Base-by-base conservation (phyloP, 1,140 invertebrate genomes). In the Sogatella furcifera region DNA sequence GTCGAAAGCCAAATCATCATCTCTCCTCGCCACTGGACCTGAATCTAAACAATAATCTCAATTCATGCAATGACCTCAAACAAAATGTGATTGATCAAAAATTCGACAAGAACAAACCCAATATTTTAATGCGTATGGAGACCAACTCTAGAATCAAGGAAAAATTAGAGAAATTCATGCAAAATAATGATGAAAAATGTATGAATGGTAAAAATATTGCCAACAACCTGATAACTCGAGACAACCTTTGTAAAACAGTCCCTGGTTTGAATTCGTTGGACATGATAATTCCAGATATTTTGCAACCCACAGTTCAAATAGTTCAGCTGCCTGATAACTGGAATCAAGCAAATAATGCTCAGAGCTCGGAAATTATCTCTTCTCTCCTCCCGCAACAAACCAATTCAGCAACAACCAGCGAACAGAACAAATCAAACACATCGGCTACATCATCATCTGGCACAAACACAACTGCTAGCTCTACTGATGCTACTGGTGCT, bases 241-340 rank as follows among this genome's bases (percentile, higher is more conserved):
- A 49, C 21, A 22, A 19, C 15, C 14, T 49, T 2, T 49, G 15
- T 19, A 49, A 49, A 22, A 49, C 46, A 49, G 46, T 49, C 2
- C 78, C 78, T 13, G 78, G 78, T 28, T 62, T 81, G 38, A 77
- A 77, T 61, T 75, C 78, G 34, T 68, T 80, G 57, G 76, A 80
- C 46, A 77, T 82, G 73, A 77, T 82, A 62, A 69, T 77, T 15
- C 79, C 80, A 3, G 71, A 72, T 4, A 67, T 74, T 21, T 71
- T 78, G 8, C 72, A 79, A 52, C 72, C 76, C 0, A 80, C 80
- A 0, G 78, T 83, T 3, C 80, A 83, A 64, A 77, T 83, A 0
- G 80, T 83, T 1, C 81, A 82, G 62, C 66, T 82, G 11, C 75
- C 79, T 21, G 61, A 52, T 56, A 52, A 49, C 46, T 49, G 15